Evolutionary conservation across 2,113 vertebrate species (phyloP).

Genomic region (Phrynocephalus versicolor): DNA sequence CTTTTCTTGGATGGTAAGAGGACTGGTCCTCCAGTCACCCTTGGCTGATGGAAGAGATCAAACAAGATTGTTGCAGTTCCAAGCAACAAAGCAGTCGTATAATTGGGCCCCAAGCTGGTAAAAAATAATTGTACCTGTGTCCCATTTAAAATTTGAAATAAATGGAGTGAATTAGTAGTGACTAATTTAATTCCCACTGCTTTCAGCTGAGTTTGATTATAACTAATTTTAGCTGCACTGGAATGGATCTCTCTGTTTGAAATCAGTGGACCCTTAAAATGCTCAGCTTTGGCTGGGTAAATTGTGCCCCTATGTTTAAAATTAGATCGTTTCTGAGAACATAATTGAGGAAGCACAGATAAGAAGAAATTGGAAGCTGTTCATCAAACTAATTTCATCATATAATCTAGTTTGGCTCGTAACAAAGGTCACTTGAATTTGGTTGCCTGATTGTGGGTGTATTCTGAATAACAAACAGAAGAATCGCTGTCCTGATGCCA

Average conservation of each 20-base stretch:
- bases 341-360: neutral
- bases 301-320: neutral
- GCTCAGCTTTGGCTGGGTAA: neutral
- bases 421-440: neutral
- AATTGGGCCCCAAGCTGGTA: neutral
- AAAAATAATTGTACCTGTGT: neutral
- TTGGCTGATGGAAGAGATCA: too few species aligned
- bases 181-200: neutral
- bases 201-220: neutral
- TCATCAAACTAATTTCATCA: neutral
- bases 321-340: conserved; percentile 5
- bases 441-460: neutral
- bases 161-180: neutral
- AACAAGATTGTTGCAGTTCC: too few species aligned
- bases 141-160: neutral
- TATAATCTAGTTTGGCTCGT: neutral
- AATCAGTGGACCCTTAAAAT: neutral
- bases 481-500: neutral
- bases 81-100: too few species aligned
- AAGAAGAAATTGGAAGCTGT: neutral
- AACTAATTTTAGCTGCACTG: neutral
- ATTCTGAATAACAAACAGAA: neutral
- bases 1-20: too few species aligned
- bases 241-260: neutral
- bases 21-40: too few species aligned